These are phyloP conservation scores for Diarsia rubi DNA, from an alignment of 2,888 invertebrate species.

Conservation along the genomic window DNA sequence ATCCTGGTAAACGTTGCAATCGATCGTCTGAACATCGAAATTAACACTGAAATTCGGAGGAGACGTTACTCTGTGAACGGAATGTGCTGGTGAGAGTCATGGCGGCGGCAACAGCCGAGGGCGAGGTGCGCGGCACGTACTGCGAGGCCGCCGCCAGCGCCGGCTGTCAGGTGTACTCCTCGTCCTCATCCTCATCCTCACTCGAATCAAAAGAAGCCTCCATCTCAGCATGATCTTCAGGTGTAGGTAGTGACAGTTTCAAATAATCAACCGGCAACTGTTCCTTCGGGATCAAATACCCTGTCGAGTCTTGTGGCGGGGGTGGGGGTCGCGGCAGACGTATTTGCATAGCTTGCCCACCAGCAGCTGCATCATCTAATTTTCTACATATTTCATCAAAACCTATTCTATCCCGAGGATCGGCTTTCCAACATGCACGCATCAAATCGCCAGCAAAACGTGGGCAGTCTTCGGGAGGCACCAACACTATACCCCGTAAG, in stretches of 20 bases:
- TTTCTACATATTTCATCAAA: slow-evolving; percentile 93
- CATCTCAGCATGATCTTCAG: slow-evolving; percentile 71
- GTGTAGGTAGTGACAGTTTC: slow-evolving; percentile 83
- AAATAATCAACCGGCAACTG: slow-evolving; percentile 90
- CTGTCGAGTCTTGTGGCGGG: slow-evolving; percentile 92
- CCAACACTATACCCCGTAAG: slow-evolving; percentile 94
- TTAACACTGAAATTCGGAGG: slow-evolving; percentile 76
- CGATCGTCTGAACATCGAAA: slow-evolving; percentile 35
- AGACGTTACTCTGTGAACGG: slow-evolving; percentile 72
- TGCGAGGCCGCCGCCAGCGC: slow-evolving; percentile 73
- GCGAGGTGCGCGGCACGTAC: slow-evolving; percentile 81
- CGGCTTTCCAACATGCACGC: slow-evolving; percentile 95
- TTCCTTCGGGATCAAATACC: slow-evolving; percentile 92
- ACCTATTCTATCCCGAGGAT: slow-evolving; percentile 94
- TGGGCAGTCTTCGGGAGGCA: slow-evolving; percentile 95
- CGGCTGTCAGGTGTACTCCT: slow-evolving; percentile 85
- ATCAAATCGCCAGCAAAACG: slow-evolving; percentile 93
- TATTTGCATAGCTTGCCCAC: slow-evolving; percentile 75
- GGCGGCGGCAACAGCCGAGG: slow-evolving; percentile 67
- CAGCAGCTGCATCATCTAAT: slow-evolving; percentile 89
- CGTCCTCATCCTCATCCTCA: slow-evolving; percentile 82
- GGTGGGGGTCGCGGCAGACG: slow-evolving; percentile 89
- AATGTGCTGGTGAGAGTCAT: slow-evolving; percentile 78
- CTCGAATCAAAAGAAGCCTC: slow-evolving; percentile 82
- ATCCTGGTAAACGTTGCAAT: slow-evolving; percentile 39